Evolutionary conservation across 2,113 vertebrate species (phyloP).

Genomic region (Peromyscus californicus): DNA sequence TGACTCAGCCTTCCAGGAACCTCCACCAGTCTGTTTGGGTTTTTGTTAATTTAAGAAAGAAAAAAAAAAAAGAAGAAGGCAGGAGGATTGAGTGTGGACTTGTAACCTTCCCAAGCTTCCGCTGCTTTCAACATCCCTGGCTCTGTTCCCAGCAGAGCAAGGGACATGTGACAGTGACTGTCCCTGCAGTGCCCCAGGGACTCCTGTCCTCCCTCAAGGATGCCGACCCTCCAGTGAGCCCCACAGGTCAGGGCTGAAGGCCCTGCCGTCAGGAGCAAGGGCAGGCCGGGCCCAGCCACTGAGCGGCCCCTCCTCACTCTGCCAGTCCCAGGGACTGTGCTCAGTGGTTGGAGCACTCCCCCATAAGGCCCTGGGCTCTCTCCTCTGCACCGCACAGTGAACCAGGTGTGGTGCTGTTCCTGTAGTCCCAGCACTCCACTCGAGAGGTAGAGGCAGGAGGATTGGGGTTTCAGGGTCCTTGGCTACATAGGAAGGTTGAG

Average conservation of each 20-base stretch:
- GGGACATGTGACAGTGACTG: neutral
- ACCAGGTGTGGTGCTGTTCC: neutral
- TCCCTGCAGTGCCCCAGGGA: neutral
- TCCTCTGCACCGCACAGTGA: too few relatives aligned
- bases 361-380: neutral
- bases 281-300: neutral
- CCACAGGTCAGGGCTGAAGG: neutral
- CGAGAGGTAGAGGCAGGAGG: neutral
- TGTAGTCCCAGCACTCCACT: neutral
- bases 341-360: too few relatives aligned
- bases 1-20: constrained; percentile 77
- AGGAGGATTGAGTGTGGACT: constrained; percentile 49
- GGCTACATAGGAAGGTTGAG: neutral
- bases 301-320: neutral
- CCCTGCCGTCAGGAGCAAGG: neutral
- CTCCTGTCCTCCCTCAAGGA: neutral
- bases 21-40: neutral
- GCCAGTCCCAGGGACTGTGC: neutral
- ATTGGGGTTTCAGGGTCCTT: neutral
- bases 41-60: constrained; percentile 24
- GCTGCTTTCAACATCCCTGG: neutral
- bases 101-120: constrained; percentile 65
- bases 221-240: neutral
- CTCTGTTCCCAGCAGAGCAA: neutral
- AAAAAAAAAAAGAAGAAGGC: neutral